Base-by-base conservation (phyloP, 2,888 invertebrate genomes). In the Volucella bombylans region DNA sequence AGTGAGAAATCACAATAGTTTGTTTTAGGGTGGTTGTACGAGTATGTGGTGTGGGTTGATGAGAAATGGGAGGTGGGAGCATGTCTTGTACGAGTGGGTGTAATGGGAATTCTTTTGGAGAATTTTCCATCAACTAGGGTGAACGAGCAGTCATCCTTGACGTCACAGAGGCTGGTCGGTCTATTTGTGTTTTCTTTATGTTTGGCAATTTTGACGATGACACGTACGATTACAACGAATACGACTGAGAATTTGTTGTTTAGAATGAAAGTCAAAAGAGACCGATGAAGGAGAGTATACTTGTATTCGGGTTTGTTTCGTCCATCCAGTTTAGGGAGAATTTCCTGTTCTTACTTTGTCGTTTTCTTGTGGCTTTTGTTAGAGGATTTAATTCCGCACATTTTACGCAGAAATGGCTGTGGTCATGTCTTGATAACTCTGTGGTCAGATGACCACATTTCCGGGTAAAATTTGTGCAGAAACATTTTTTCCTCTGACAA, bases 161-260 rank as follows among this genome's bases (percentile, higher is more conserved):
- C 72, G 62, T 72, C 72, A 72, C 62, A 62, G 52, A 38, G 52
- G 52, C 72, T 62, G 62, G 61, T 72, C 62, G 15, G 0, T 71
- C 47, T 31, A 47, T 39, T 69, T 55, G 1, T 41, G 18, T 12
- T 31, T 31, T 31, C 6, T 6, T 31, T 31, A 31, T 31, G 4
- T 31, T 31, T 31, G 31, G 12, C 12, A 38, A 1, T 50, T 59
- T 50, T 41, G 14, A 18, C 39, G 41, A 14, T 43, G 15, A 31
- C 18, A n/a, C 57, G n/a, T 15, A 23, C 18, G 18, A 23, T 23
- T 31, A 31, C 31, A 6, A 31, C 31, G 6, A 31, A 6, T 23
- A 23, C 4, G 23, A 23, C 2, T 23, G 2, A 23, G 23, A 23
- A 23, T 23, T 45, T 69, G 4, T 18, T 43, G 18, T 52, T 61